phyloP scores from a whole-genome alignment of 2,888 invertebrate genomes.

The Drosophila gaucha region DNA sequence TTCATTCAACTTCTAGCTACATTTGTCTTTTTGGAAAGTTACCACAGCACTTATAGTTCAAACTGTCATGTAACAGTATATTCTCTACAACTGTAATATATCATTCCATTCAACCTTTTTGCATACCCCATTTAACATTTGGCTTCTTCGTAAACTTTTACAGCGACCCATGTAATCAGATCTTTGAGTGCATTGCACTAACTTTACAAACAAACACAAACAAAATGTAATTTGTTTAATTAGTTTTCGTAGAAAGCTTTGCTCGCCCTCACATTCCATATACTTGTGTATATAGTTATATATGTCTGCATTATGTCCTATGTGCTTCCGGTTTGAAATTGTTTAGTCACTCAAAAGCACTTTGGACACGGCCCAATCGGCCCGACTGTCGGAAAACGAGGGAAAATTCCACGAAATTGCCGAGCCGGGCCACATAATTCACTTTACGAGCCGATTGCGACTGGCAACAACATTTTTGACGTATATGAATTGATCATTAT shows the following conservation, averaged over 20 bases:
- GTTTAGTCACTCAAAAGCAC: conserved; percentile 27
- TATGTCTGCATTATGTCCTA: conserved; percentile 32
- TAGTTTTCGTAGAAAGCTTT: conserved; percentile 65
- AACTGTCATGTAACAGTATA: background rate
- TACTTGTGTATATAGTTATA: background rate
- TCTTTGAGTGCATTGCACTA: conserved; percentile 49
- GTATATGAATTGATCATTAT: conserved; percentile 81
- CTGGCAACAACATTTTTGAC: conserved; percentile 59
- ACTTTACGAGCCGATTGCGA: conserved; percentile 39
- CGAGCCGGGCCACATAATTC: conserved; percentile 56
- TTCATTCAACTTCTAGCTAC: too few relatives aligned
- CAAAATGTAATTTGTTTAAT: conserved; percentile 72
- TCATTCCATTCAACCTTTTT: background rate
- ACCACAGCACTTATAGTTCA: background rate
- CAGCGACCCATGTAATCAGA: conserved; percentile 44
- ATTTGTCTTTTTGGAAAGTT: background rate
- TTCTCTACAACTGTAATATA: too few relatives aligned
- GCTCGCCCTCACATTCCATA: conserved; percentile 7
- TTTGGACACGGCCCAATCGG: conserved; percentile 26
- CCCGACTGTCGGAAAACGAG: conserved; percentile 32
- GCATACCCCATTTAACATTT: background rate
- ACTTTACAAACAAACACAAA: conserved; percentile 22
- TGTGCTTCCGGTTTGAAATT: conserved; percentile 42
- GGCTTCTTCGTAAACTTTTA: conserved; percentile 4
- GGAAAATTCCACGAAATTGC: conserved; percentile 50